Evolutionary conservation across 2,113 vertebrate species (phyloP), one percentile per base, ranked within the genome.

Genomic region (Diadophis punctatus): DNA sequence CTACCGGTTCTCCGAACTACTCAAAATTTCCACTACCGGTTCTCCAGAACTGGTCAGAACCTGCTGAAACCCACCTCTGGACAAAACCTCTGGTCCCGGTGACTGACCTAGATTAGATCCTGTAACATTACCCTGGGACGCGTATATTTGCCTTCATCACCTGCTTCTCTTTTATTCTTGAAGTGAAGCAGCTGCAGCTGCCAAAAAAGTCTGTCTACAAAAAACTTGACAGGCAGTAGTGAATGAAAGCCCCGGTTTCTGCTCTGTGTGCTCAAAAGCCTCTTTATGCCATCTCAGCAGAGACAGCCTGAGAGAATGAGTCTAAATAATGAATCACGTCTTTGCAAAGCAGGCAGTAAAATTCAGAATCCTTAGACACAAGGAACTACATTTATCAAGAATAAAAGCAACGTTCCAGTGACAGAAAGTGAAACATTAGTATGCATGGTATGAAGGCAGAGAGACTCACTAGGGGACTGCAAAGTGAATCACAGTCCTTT

Each of bases 311-410:
- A 97, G 93, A 96, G 96, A 97, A 95, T 95, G 95, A 96, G 95
- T 92, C 95, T 96, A 96, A 96, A 93, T 92, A 25, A 96, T 97
- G 96, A 97, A 97, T 97, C 96, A 96, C 96, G 95, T 96, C 96
- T 96, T 97, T 96, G 93, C 93, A 94, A 95, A 96, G 95, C 93
- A 97, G 95, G 96, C 96, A 97, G 95, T 94, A 97, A 95, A 95
- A 60, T 94, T 97, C 94, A 97, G 96, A 96, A 94, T 93, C 95
- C 94, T 96, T 95, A 94, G 95, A 96, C 93, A 97, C 96, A 97
- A 97, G 96, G 96, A 96, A 94, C 94, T 95, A 94, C 88, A 94
- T 96, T 96, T 94, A 95, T 94, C 94, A 93, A 95, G 93, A 95
- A 94, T 93, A 95, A 96, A 97, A 96, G 97, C 96, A 90, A 96